Conservation (phyloP, 2,113 vertebrate species). For the Morone saxatilis region DNA sequence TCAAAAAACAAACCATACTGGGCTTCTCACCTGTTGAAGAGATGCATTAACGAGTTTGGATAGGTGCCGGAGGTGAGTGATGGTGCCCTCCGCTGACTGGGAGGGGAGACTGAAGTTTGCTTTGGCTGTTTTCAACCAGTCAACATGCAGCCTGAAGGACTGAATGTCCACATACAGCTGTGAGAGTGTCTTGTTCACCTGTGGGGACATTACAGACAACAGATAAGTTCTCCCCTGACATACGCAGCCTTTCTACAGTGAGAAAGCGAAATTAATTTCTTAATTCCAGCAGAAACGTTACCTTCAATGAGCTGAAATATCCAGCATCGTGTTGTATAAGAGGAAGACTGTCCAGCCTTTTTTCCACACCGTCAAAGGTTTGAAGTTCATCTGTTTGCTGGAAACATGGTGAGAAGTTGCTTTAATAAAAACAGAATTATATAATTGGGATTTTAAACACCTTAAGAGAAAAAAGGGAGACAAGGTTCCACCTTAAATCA, state of each 20-base stretch:
- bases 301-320: slow-evolving; percentile 23
- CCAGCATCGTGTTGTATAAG: background rate
- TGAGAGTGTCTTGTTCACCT: slow-evolving; percentile 70
- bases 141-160: slow-evolving; percentile 64
- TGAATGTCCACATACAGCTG: slow-evolving; percentile 49
- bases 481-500: too few relatives aligned
- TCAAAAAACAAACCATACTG: too few relatives aligned
- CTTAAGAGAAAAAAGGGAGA: background rate
- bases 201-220: background rate
- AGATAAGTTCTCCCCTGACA: background rate
- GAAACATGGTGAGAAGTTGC: background rate
- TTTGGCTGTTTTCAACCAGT: slow-evolving; percentile 69
- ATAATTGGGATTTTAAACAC: background rate
- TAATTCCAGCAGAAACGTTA: background rate
- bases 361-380: background rate
- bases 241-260: background rate
- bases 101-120: slow-evolving; percentile 52
- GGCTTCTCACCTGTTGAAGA: slow-evolving; percentile 64
- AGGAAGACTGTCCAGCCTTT: slow-evolving; percentile 57
- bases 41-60: slow-evolving; percentile 3
- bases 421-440: background rate
- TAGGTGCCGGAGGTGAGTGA: slow-evolving; percentile 43
- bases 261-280: rapidly evolving
- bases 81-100: slow-evolving; percentile 32
- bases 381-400: slow-evolving; percentile 34